Evolutionary conservation across 2,888 invertebrate species (phyloP), one percentile per base, ranked within the genome.

Genomic region (Drosophila testacea): DNA sequence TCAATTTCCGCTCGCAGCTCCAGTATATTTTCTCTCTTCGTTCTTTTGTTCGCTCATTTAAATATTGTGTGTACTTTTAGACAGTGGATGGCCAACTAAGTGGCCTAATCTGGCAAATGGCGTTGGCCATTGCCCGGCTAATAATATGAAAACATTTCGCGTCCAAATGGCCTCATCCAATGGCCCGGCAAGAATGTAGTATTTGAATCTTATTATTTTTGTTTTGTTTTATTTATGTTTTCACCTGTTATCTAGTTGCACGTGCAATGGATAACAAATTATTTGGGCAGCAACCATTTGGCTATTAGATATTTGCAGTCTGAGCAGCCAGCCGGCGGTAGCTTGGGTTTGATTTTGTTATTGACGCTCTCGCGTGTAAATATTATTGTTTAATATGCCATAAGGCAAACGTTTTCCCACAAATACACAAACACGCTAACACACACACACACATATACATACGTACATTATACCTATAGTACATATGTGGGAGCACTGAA

Each of bases 341-440:
- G 60, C 39, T 41, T 47, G 67, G 13, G 55, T 42, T 32, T 44
- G 77, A 64, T 67, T 75, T 69, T 68, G 70, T 57, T 69, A 64
- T 70, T 72, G 52, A 71, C 61, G 83, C 76, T 51, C 51, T 69
- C 46, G 81, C 77, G 69, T 71, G 73, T 59, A 84, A 89, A 84
- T 89, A 84, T 84, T 85, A 84, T 86, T 77, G 79, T 88, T 89
- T 80, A 89, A 86, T 88, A 72, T 83, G 79, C 79, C 69, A 65
- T 61, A 72, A 69, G 71, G 69, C 69, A 61, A 66, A 69, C 64
- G 63, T 60, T 65, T 61, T 47, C 39, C 57, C 69, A 69, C 67
- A 47, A 47, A 39, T 51, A 50, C 32, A 36, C 63, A 59, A 52
- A 54, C 4, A 34, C 16, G 32, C 47, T 7, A 4, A 38, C 11